Base-by-base conservation (phyloP, 1,140 invertebrate genomes). In the Hormaphis cornu region DNA sequence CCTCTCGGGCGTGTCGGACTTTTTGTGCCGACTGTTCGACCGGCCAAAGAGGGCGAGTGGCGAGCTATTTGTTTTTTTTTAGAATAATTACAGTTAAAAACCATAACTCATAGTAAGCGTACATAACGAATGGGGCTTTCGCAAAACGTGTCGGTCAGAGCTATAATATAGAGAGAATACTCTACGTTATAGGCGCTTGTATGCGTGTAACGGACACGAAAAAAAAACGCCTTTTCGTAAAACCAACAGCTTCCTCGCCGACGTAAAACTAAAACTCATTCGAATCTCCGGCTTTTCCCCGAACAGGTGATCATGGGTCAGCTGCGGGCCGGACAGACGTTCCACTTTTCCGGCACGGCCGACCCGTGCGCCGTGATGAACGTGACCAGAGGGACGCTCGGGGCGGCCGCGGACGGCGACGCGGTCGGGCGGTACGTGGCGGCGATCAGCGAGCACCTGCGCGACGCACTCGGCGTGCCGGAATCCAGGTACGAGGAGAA, bases 301-400 rank as follows among this genome's bases (percentile, higher is more conserved):
- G n/a, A n/a, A 37, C 9, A 59, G 59, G 59, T 63, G 5, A 63
- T 63, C 16, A 63, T 63, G 42, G 59, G 59, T 0, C 59, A 63
- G 18, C 20, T 63, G 12, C 37, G 59, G 0, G 26, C 37, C 2
- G 59, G 40, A 5, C 59, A 63, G n/a, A 14, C 5, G 26, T 63
- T 63, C 6, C n/a, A 63, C 12, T 63, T 63, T 63, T 46, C 40
- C 12, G 59, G 59, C 0, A 30, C 59, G 0, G 9, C n/a, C 10
- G 59, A 44, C 3, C 59, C 42, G 20, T 63, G 59, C 10, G 18
- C 28, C 2, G 40, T 63, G 1, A 48, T 63, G 59, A 26, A 33
- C 10, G 9, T 63, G 6, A 48, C 42, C 6, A 42, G 59, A 48
- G 59, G 59, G 6, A 46, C 42, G 6, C 10, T 22, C 2, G 9